Base-by-base conservation (phyloP, 2,888 invertebrate genomes). In the Pseudeuparius sepicola region DNA sequence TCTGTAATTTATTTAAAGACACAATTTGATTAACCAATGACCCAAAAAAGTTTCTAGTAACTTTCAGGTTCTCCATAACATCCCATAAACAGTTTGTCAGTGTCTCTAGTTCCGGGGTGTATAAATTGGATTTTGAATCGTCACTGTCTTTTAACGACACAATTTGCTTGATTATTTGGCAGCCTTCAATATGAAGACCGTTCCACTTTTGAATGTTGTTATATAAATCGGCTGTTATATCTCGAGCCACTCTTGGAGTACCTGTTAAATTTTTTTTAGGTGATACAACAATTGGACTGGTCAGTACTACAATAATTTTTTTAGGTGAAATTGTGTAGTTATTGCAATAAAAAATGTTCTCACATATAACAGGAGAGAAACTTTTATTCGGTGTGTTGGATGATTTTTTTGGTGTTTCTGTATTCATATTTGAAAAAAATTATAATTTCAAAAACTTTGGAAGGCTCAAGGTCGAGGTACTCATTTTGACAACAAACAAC, bases 191-290 rank as follows among this genome's bases (percentile, higher is more conserved):
- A 45, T 68, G 66, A 31, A 54, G 41, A 20, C 53, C 50, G 43
- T 71, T 70, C 71, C 71, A 72, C 48, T 57, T 56, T 48, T 71
- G 68, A 40, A 70, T 63, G 40, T 52, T 58, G 45, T 65, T 61
- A 49, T 66, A 66, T 32, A 71, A 52, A 50, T 73, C 71, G 14
- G 73, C 73, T 9, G 61, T 63, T 32, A 66, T 59, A 55, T 75
- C 75, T 43, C 68, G 61, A 14, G 70, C 58, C 34, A 69, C 63
- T 37, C 75, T 56, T 9, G 66, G 63, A 37, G 61, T 55, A 6
- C 75, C 75, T 3, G 73, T 74, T 41, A 75, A 54, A 51, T 73
- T 73, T 46, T 55, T 66, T 35, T 61, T 59, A 2, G 55, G 49
- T 24, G 56, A 53, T 35, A 39, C 43, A 33, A 50, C 45, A 12